phyloP scores from a whole-genome alignment of 1,140 invertebrate genomes.

The Drosophila mauritiana region DNA sequence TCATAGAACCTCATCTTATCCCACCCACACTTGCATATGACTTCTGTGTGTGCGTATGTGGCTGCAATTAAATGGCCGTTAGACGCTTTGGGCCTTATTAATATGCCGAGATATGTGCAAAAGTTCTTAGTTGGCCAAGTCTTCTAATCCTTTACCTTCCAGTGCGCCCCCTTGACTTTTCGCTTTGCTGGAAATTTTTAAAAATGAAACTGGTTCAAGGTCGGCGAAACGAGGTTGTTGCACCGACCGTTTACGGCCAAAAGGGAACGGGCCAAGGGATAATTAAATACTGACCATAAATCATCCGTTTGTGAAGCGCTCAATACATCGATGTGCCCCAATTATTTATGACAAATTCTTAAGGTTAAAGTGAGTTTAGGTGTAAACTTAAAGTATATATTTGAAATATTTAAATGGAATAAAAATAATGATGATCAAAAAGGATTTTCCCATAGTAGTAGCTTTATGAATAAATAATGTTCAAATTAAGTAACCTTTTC shows the following conservation, averaged over 20 bases:
- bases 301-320: background rate
- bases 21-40: constrained; percentile 12
- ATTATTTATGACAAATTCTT: too few species aligned
- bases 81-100: constrained; percentile 56
- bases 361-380: too few species aligned
- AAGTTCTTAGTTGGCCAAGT: constrained; percentile 30
- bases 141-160: constrained; percentile 33
- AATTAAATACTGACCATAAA: constrained; percentile 15
- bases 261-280: background rate
- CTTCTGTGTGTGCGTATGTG: constrained; percentile 19
- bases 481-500: too few species aligned
- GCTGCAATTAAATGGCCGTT: constrained; percentile 67
- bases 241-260: constrained; percentile 39
- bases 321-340: too few species aligned
- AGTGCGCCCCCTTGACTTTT: constrained; percentile 8
- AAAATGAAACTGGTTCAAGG: constrained; percentile 81
- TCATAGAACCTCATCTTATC: constrained; percentile 50
- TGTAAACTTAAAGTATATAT: too few species aligned
- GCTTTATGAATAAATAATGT: too few species aligned
- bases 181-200: constrained; percentile 13
- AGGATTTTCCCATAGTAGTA: too few species aligned
- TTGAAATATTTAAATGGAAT: too few species aligned
- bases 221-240: constrained; percentile 78
- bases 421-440: too few species aligned
- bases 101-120: constrained; percentile 44